phyloP scores from a whole-genome alignment of 2,113 vertebrate genomes.

The Agelaius phoeniceus region DNA sequence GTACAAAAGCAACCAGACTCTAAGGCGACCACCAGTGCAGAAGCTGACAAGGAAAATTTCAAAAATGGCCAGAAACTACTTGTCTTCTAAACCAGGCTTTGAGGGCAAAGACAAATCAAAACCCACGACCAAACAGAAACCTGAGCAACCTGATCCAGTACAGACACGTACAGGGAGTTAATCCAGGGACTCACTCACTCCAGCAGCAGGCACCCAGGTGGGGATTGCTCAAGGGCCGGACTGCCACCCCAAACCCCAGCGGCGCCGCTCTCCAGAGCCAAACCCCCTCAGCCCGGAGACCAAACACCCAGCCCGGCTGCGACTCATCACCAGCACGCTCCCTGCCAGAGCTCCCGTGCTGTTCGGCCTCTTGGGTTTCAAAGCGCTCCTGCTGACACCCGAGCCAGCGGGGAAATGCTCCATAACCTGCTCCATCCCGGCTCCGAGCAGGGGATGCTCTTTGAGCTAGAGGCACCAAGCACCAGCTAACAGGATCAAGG shows the following conservation, averaged over 20 bases:
- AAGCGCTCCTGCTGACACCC: not conserved
- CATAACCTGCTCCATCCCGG: not conserved
- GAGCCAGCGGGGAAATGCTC: not conserved
- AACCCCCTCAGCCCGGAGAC: not conserved
- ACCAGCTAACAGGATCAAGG: not conserved
- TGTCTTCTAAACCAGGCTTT: not conserved
- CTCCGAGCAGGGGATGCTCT: not conserved
- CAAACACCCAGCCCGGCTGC: not conserved
- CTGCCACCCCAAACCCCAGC: not conserved
- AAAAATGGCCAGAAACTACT: not conserved
- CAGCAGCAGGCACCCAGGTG: not conserved
- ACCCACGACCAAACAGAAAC: rapidly evolving
- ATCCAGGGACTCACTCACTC: not conserved
- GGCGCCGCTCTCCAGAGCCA: not conserved
- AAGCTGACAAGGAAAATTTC: not conserved
- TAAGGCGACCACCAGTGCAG: not conserved
- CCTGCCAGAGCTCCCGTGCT: not conserved
- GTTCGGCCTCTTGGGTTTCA: not conserved
- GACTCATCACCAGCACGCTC: not conserved
- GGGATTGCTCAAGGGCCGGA: not conserved
- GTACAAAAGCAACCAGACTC: not conserved
- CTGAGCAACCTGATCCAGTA: not conserved
- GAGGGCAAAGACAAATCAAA: not conserved
- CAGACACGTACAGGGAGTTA: rapidly evolving
- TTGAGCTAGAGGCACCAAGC: not conserved